Conservation (phyloP, 1,140 invertebrate species). For the Arctopsyche grandis region DNA sequence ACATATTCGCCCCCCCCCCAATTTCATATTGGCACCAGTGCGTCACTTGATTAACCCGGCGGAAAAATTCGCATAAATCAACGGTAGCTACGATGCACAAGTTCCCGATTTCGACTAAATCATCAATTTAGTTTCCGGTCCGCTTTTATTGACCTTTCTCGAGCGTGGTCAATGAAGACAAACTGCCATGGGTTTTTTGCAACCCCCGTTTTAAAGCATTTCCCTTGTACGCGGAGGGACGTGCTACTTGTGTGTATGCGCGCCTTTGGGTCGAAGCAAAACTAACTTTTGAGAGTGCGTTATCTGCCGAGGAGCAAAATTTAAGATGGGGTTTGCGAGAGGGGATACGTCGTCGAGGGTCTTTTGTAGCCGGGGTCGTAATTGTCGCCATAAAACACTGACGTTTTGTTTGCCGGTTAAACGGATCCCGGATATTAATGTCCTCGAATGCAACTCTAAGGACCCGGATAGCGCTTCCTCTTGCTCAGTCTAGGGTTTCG, state of each 20-base stretch:
- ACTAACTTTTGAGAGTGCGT: constrained; percentile 38
- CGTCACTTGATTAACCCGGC: background rate
- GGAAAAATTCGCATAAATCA: background rate
- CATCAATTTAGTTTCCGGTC: background rate
- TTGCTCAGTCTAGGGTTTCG: background rate
- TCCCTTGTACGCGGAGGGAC: constrained; percentile 42
- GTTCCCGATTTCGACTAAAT: no score
- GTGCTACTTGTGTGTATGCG: background rate
- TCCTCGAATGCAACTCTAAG: background rate
- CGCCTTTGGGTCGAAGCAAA: background rate
- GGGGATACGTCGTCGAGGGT: background rate
- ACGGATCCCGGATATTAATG: constrained; percentile 17
- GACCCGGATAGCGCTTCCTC: background rate
- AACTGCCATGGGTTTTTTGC: constrained; percentile 43
- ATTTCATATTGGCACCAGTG: no score
- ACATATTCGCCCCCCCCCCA: no score
- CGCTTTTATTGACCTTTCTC: constrained; percentile 37
- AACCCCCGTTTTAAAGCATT: constrained; percentile 49
- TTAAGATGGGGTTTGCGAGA: constrained; percentile 10
- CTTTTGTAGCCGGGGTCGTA: constrained; percentile 32
- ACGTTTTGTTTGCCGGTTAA: constrained; percentile 30
- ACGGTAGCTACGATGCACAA: background rate
- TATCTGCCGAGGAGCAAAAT: constrained; percentile 31
- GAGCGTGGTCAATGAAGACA: constrained; percentile 46
- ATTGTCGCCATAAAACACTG: constrained; percentile 45